Base-by-base conservation (phyloP, 2,888 invertebrate species). In the Agriopis aurantiaria region DNA sequence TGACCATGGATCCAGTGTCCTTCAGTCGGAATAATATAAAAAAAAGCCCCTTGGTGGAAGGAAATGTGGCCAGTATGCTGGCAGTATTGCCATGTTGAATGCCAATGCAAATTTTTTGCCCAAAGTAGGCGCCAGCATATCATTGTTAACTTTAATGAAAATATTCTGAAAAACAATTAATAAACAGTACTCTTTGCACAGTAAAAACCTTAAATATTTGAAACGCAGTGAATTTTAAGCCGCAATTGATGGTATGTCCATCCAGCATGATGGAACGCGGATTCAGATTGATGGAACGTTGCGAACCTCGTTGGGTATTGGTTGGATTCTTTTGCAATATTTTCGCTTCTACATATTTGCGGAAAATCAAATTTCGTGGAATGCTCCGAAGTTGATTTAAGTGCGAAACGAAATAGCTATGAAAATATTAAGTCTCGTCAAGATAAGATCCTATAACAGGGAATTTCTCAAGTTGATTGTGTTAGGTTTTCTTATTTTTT, bases 221-320 rank as follows among this genome's bases (percentile, higher is more conserved):
- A 45, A 65, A 69, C 56, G 65, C 17, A 51, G 60, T 56, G 46
- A 57, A 48, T 65, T 69, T 69, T 68, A 72, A 73, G 63, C 76
- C 52, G 46, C 64, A 72, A 65, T 69, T 72, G 72, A 69, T 72
- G 71, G 75, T 71, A 75, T 75, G 65, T 71, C 68, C 64, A 69
- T 61, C 65, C 59, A 65, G 52, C 61, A 65, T 71, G 68, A 69
- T 70, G 58, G 65, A 74, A 65, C 68, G 69, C 69, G 53, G 69
- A 58, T 59, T 56, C 53, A 40, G 56, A 66, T 71, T 68, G 69
- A 73, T 69, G 59, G 68, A 61, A 59, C 64, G 69, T 41, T 58
- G 46, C 5, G 59, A 68, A 72, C 72, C 17, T 23, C 63, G 17
- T 67, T 61, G 33, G 66, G 49, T 66, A 70, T 70, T 59, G 53